Conservation (phyloP, 1,140 invertebrate genomes). For the Rhagoletis pomonella region DNA sequence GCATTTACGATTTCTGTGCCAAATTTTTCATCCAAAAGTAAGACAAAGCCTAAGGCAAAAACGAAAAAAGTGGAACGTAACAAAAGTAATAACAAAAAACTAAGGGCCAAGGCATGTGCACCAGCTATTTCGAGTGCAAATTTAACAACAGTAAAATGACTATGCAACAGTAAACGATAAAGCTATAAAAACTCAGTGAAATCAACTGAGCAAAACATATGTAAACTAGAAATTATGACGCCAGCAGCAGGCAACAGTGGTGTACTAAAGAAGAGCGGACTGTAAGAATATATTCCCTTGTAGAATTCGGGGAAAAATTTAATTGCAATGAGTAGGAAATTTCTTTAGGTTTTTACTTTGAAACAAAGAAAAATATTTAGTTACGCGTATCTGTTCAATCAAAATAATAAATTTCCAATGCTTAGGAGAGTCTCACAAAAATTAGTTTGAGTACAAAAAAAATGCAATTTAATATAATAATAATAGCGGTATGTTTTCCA, state of each 20-base stretch:
- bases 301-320: too few species aligned
- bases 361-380: too few species aligned
- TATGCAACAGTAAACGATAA: neutral
- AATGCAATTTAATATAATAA: too few species aligned
- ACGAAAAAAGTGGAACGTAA: neutral
- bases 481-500: too few species aligned
- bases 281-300: too few species aligned
- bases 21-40: neutral
- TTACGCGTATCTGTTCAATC: too few species aligned
- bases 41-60: neutral
- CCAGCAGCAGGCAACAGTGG: neutral
- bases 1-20: neutral
- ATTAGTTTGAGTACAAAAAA: too few species aligned
- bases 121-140: too few species aligned
- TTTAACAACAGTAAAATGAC: neutral
- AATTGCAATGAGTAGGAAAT: too few species aligned
- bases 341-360: too few species aligned
- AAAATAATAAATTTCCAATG: too few species aligned
- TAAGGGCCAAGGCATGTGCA: neutral
- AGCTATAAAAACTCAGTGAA: conserved; percentile 16
- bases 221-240: conserved; percentile 40
- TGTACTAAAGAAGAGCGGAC: neutral
- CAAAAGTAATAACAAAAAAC: neutral
- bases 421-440: too few species aligned
- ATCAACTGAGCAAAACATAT: neutral